These are phyloP conservation scores for Heliothis peltigera DNA, from an alignment of 2,888 invertebrate species.

Conservation along the genomic window DNA sequence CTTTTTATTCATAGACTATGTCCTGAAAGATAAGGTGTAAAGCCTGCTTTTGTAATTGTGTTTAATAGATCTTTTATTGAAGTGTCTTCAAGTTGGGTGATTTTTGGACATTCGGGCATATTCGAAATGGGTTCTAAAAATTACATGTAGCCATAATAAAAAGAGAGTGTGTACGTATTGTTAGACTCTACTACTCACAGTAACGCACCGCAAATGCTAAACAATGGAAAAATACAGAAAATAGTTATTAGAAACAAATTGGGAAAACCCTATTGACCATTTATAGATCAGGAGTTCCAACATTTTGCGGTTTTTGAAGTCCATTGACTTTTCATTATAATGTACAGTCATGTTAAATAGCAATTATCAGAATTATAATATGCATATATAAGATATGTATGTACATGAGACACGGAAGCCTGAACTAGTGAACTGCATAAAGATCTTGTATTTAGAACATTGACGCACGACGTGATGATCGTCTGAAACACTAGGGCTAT, in stretches of 20 bases:
- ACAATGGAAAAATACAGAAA: constrained; percentile 8
- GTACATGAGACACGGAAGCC: constrained; percentile 49
- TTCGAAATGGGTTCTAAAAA: background rate
- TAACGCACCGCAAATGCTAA: background rate
- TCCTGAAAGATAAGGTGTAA: constrained; percentile 25
- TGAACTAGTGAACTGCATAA: constrained; percentile 49
- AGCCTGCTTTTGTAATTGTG: background rate
- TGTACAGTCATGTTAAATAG: background rate
- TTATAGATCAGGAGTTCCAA: constrained; percentile 16
- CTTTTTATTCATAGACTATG: background rate
- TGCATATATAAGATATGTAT: constrained; percentile 39
- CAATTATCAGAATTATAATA: constrained; percentile 3
- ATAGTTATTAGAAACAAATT: background rate
- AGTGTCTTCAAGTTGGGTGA: background rate
- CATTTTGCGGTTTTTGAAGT: constrained; percentile 34
- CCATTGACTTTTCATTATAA: constrained; percentile 12
- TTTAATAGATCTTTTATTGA: no score
- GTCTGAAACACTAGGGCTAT: constrained; percentile 44
- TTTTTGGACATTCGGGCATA: background rate
- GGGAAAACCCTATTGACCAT: constrained; percentile 30
- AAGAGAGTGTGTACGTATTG: no score
- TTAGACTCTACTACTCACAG: background rate
- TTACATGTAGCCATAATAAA: background rate
- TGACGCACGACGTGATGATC: constrained; percentile 71
- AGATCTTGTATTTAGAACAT: constrained; percentile 70